Base-by-base conservation (phyloP, 2,113 vertebrate genomes). In the Erinaceus europaeus region DNA sequence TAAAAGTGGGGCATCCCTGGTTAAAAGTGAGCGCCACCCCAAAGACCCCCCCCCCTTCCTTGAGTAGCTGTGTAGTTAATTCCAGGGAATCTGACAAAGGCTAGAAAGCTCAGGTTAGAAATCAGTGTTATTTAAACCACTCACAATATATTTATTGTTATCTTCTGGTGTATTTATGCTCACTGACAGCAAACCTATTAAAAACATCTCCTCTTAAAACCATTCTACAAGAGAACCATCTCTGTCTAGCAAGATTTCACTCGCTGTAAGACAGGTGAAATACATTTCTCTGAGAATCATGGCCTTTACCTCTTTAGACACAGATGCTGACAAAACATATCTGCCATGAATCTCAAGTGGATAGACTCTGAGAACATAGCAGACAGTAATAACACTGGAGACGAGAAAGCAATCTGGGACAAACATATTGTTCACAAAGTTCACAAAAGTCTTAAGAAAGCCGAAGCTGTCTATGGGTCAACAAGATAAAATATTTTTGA, bases 401-500 rank as follows among this genome's bases (percentile, higher is more conserved):
- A n/a, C 27, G 53, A 82, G 4, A 65, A 71, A 67, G 77, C 55
- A 2, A 52, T 57, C 10, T 50, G 78, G 59, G 36, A 85, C 65
- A 32, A 68, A 36, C 8, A 68, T 72, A 75, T 44, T 50, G 42
- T 46, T 67, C 12, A 13, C 23, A 27, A 89, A 78, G 50, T 20
- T 59, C 76, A 68, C 12, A 90, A 76, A 91, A 65, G 29, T 29
- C 21, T 29, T 84, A 59, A 68, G 55, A 53, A 73, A 79, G 6
- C 12, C 46, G 90, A 59, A 72, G 4, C 34, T 87, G 25, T 84
- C 34, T 72, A 65, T 21, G 42, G 12, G 61, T 91, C 25, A 91
- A 84, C 86, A 82, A 85, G 61, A 84, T 65, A n/a, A n/a, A n/a
- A 61, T 42, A 62, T 83, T 90, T 74, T 86, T 84, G 29, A 73